Evolutionary conservation across 2,113 vertebrate species (phyloP).

Genomic region (Dasypus novemcinctus): DNA sequence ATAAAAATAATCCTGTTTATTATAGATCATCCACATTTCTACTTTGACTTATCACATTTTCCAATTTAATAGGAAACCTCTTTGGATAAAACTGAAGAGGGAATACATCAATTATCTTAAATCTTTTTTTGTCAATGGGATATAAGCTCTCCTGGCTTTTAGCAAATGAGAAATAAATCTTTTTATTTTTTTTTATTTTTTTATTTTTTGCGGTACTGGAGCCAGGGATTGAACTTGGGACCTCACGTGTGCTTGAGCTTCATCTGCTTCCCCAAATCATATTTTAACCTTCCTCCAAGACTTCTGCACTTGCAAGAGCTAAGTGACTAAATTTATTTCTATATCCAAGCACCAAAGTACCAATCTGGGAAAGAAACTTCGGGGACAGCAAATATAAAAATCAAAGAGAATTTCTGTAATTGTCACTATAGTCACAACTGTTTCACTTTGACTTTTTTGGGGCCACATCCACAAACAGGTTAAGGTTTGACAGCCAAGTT

Average conservation of each 20-base stretch:
- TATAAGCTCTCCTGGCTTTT: slow-evolving; percentile 8
- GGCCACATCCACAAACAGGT: slow-evolving; percentile 15
- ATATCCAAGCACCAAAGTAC: background rate
- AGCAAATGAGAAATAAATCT: slow-evolving; percentile 40
- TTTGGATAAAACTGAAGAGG: slow-evolving; percentile 17
- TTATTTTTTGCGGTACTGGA: no score
- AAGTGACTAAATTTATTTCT: background rate
- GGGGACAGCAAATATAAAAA: background rate
- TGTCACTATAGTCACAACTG: background rate
- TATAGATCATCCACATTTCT: background rate
- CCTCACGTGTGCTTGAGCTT: no score
- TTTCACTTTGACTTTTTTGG: slow-evolving; percentile 18
- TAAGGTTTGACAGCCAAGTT: slow-evolving; percentile 27
- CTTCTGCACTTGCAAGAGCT: background rate
- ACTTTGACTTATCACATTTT: slow-evolving; percentile 43
- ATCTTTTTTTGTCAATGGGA: slow-evolving; percentile 37
- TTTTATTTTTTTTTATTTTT: no score
- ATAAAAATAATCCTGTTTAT: slow-evolving; percentile 28
- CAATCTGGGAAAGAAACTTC: background rate
- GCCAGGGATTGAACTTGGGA: no score
- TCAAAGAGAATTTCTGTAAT: slow-evolving; percentile 43
- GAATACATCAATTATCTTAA: slow-evolving; percentile 10
- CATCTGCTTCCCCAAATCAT: background rate
- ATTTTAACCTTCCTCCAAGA: background rate
- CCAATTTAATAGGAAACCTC: background rate